Conservation (phyloP, 2,888 invertebrate species). For the Rhabditoides inermis region DNA sequence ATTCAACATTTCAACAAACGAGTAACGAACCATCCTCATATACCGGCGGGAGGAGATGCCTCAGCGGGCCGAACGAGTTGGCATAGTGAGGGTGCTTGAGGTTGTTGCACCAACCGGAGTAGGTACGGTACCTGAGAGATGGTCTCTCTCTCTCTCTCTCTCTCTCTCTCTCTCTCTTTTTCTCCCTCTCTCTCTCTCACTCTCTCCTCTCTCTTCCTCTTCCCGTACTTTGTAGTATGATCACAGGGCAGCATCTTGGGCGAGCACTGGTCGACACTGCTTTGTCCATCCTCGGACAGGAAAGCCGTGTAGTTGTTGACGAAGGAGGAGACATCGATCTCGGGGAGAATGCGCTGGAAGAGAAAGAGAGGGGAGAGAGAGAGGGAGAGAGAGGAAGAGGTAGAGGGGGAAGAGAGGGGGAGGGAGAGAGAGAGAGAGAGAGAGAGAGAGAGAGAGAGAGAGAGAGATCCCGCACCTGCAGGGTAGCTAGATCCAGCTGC, state of each 20-base stretch:
- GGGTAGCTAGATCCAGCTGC: slow-evolving; percentile 38
- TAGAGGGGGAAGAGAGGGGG: neutral
- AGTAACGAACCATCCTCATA: slow-evolving; percentile 68
- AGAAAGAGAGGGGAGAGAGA: too few relatives aligned
- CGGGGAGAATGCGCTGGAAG: slow-evolving; percentile 32
- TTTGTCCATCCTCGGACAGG: slow-evolving; percentile 37
- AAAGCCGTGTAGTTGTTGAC: slow-evolving; percentile 50
- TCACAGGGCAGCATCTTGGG: slow-evolving; percentile 52
- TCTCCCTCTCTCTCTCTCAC: neutral
- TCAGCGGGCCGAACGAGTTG: slow-evolving; percentile 45
- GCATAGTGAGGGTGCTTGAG: slow-evolving; percentile 44
- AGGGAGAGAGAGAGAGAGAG: neutral
- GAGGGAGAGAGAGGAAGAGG: too few relatives aligned
- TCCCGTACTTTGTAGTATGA: slow-evolving; percentile 38
- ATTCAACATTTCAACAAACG: too few relatives aligned
- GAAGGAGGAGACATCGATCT: slow-evolving; percentile 38
- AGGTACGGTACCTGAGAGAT: slow-evolving; percentile 66
- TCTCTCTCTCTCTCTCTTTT: neutral
- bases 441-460: neutral
- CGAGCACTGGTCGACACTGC: slow-evolving; percentile 33
- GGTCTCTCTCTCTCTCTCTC: neutral
- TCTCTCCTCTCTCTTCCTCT: neutral
- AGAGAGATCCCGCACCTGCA: slow-evolving; percentile 32
- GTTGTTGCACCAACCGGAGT: slow-evolving; percentile 84
- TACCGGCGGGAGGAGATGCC: slow-evolving; percentile 58